phyloP scores from a whole-genome alignment of 2,113 vertebrate genomes.

The Pachycephala philippinensis region DNA sequence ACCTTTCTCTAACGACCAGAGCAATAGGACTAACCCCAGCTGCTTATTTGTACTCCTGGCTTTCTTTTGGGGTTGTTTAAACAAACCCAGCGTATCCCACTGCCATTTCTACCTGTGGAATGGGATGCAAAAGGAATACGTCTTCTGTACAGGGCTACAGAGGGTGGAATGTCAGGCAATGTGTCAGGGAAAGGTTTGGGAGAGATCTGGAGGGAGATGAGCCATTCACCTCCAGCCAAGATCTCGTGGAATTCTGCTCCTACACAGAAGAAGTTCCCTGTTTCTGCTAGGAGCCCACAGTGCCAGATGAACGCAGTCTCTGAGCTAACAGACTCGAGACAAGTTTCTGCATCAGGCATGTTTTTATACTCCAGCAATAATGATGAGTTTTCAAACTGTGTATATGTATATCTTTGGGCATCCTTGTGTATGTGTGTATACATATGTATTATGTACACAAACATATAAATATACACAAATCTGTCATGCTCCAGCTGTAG shows the following conservation, averaged over 20 bases:
- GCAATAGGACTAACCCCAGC: accelerated
- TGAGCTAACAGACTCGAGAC: slow-evolving; percentile 53
- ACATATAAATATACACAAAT: slow-evolving; percentile 67
- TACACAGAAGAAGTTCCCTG: not conserved
- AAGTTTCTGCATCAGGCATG: slow-evolving; percentile 61
- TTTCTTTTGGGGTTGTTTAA: not conserved
- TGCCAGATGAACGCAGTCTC: slow-evolving; percentile 36
- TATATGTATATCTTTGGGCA: slow-evolving; percentile 64
- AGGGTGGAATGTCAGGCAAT: not conserved
- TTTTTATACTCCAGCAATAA: slow-evolving; percentile 64
- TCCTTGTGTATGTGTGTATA: slow-evolving; percentile 65
- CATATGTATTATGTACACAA: slow-evolving; percentile 63
- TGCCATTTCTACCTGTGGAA: not conserved
- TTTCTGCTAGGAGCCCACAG: not conserved
- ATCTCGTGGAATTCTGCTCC: not conserved
- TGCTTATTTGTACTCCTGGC: not conserved
- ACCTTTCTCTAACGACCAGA: not conserved
- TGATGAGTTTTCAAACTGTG: slow-evolving; percentile 61
- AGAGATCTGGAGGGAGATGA: not conserved
- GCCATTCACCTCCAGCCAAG: not conserved
- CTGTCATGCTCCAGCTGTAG: slow-evolving; percentile 68
- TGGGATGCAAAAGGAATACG: not conserved
- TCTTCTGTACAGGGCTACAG: not conserved
- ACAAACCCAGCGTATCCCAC: accelerated
- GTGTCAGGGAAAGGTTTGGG: not conserved